Evolutionary conservation across 2,888 invertebrate genomes (phyloP).

Genomic region (Crossocerus cetratus): DNA sequence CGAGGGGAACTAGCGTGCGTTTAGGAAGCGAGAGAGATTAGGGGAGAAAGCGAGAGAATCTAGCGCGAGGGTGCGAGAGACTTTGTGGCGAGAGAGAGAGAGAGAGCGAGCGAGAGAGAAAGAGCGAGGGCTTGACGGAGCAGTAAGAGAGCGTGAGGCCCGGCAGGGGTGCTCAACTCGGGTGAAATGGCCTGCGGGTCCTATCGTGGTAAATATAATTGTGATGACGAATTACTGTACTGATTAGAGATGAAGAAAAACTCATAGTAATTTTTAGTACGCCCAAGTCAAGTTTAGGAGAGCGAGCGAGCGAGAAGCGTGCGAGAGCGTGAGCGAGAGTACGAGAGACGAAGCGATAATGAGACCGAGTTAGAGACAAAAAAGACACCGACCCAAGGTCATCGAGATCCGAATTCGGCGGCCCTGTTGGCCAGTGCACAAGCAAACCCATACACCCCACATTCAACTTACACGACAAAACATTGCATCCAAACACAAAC

Average conservation of each 20-base stretch:
- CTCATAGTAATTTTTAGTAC: constrained; percentile 46
- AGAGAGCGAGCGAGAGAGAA: neutral
- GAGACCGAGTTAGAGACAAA: constrained; percentile 4
- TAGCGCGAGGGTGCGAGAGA: constrained; percentile 19
- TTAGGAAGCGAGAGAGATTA: neutral
- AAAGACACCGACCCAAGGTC: constrained; percentile 48
- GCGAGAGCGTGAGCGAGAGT: constrained; percentile 5
- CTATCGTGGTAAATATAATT: constrained; percentile 46
- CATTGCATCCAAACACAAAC: neutral
- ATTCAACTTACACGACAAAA: constrained; percentile 3
- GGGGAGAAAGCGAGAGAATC: constrained; percentile 13
- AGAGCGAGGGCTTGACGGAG: constrained; percentile 5
- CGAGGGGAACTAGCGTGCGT: constrained; percentile 7
- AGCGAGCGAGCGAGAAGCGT: constrained; percentile 6
- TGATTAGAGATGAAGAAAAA: constrained; percentile 33
- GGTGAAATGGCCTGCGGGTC: constrained; percentile 40
- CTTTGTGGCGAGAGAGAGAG: constrained; percentile 10
- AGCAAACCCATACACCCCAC: constrained; percentile 28
- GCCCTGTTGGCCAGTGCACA: constrained; percentile 52
- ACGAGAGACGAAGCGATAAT: constrained; percentile 16
- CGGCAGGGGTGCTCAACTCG: constrained; percentile 53
- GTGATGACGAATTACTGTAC: constrained; percentile 57
- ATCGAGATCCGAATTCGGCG: constrained; percentile 50
- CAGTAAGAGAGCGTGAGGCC: constrained; percentile 45
- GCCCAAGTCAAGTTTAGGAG: constrained; percentile 16